Evolutionary conservation across 1,140 invertebrate genomes (phyloP).

Genomic region (Kradibia gibbosae): DNA sequence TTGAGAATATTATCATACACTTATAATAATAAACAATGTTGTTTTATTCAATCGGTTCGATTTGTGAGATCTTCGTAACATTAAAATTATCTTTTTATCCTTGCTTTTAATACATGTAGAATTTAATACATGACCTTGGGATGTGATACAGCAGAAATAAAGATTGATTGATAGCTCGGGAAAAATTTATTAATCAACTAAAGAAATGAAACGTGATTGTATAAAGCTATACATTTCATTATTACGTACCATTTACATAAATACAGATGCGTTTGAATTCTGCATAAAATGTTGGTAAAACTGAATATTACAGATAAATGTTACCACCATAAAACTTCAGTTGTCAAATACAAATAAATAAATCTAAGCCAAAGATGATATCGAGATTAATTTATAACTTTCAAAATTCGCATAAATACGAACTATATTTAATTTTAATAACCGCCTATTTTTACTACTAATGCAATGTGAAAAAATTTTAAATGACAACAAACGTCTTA

Average conservation of each 20-base stretch:
- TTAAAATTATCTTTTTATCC: not conserved
- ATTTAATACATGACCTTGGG: not conserved
- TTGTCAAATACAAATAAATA: not conserved
- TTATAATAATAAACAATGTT: conserved; percentile 11
- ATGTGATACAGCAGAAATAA: not conserved
- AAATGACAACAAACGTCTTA: too few relatives aligned
- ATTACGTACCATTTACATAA: not conserved
- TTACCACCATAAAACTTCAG: not conserved
- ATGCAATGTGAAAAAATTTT: too few relatives aligned
- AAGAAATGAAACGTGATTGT: not conserved
- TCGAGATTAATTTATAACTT: too few relatives aligned
- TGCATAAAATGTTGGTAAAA: not conserved
- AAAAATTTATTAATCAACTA: not conserved
- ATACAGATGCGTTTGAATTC: not conserved
- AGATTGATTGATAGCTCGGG: not conserved
- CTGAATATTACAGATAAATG: not conserved
- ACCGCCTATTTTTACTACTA: too few relatives aligned
- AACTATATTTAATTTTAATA: too few relatives aligned
- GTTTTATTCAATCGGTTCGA: too few relatives aligned
- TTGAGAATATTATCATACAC: not conserved
- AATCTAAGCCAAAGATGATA: not conserved
- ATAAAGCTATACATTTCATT: not conserved
- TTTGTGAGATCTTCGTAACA: not conserved
- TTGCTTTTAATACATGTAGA: not conserved
- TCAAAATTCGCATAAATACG: too few relatives aligned